Evolutionary conservation across 2,888 invertebrate species (phyloP).

Genomic region (Maniola hyperantus): DNA sequence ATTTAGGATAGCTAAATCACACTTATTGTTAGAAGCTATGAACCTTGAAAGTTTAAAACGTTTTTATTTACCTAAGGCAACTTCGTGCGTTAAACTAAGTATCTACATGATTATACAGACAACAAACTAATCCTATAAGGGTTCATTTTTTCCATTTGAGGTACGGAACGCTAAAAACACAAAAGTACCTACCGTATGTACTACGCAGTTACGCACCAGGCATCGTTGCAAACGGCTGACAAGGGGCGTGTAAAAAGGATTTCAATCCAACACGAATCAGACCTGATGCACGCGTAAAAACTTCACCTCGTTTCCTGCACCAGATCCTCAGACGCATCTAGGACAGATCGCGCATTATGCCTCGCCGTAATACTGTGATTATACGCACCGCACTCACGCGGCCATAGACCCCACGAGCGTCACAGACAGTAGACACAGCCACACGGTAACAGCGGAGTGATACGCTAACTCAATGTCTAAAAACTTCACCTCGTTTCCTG

Average conservation of each 20-base stretch:
- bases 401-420: constrained; percentile 49
- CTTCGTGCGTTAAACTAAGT: too few relatives aligned
- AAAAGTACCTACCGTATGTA: too few relatives aligned
- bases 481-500: background rate
- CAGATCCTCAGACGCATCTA: constrained; percentile 35
- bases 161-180: too few relatives aligned
- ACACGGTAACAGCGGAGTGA: background rate
- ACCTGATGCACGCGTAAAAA: background rate
- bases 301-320: background rate
- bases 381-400: constrained; percentile 56
- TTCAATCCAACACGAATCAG: background rate
- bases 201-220: too few relatives aligned
- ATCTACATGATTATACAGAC: too few relatives aligned
- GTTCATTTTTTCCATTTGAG: too few relatives aligned
- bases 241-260: background rate
- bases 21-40: too few relatives aligned
- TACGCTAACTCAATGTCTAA: too few relatives aligned
- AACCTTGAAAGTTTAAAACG: too few relatives aligned
- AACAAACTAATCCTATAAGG: too few relatives aligned
- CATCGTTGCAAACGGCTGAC: background rate
- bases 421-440: constrained; percentile 32
- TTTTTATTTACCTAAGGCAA: too few relatives aligned
- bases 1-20: too few relatives aligned
- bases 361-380: constrained; percentile 64
- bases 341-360: constrained; percentile 57